Percentiles rank a stretch among this genome's conserved stretches.
Conservation (phyloP, 2,113 vertebrate species). For the Rhabdornis inornatus region DNA sequence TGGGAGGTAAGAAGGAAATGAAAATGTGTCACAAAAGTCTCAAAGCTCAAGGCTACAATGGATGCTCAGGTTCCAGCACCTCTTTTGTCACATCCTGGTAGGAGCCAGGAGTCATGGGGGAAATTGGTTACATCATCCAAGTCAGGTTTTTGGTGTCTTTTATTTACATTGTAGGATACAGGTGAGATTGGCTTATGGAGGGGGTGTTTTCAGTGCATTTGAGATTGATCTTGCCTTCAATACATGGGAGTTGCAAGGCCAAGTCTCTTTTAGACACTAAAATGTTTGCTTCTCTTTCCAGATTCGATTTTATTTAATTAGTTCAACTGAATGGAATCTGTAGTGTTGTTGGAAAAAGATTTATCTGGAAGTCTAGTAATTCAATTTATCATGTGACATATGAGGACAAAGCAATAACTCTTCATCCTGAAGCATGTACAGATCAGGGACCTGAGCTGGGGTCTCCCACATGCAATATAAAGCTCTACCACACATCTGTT, state of each 20-base stretch:
- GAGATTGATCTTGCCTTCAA: neutral
- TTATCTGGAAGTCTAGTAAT: neutral
- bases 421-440: neutral
- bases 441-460: neutral
- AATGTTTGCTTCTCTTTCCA: neutral
- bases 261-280: neutral
- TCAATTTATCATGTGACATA: neutral
- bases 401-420: neutral
- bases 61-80: rapidly evolving
- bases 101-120: neutral
- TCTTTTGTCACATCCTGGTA: neutral
- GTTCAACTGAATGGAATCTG: neutral
- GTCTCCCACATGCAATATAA: neutral
- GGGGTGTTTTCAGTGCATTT: neutral
- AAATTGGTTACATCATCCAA: neutral
- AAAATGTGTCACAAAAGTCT: neutral
- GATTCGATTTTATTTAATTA: neutral
- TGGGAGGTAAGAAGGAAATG: neutral
- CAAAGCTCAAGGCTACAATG: neutral
- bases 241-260: neutral
- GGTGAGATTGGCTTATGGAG: neutral
- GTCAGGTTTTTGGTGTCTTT: neutral
- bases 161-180: neutral
- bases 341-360: neutral
- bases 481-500: neutral